Evolutionary conservation across 2,888 invertebrate genomes (phyloP), one percentile per base, ranked within the genome.

Genomic region (Ernsta delagoae): DNA sequence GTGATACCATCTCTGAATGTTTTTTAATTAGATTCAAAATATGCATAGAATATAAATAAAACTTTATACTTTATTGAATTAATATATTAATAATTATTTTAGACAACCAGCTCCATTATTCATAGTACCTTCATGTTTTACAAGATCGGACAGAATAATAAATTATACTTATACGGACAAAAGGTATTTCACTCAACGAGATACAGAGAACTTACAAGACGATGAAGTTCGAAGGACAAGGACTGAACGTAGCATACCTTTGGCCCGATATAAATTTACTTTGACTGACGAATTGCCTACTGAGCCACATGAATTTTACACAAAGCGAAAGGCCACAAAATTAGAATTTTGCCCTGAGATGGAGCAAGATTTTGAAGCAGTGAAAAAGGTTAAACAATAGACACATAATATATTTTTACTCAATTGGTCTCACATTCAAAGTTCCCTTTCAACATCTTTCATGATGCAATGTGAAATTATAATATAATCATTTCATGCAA

Each of bases 91-190:
- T 34, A 4, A 34, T 9, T 64, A 60, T 82, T 83, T 12, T 73
- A 92, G 91, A 41, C 72, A 83, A 70, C 82, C 85, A 59, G 90
- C 94, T 4, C 95, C 96, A 0, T 86, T 96, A 16, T 96, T 96
- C 78, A 90, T 98, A 50, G 94, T 96, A n/a, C 98, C 98, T 16
- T 91, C 96, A 24, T 92, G 95, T 48, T 98, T 98, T 85, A 96
- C 97, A 36, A 95, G 97, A 73, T 95, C 96, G 75, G 98, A 98
- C 80, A 95, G 93, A 24, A 91, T 94, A 6, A 86, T 89, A 54
- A 81, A 82, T 73, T 89, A 92, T 77, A 74, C 83, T 9, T 91
- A 93, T 72, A 84, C 89, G 71, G 79, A 88, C 75, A 83, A 94
- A 82, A 77, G 86, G 70, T 83, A 81, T 60, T 48, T 57, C 12